Conservation (phyloP, 2,888 invertebrate genomes). For the Athripsodes cinereus region DNA sequence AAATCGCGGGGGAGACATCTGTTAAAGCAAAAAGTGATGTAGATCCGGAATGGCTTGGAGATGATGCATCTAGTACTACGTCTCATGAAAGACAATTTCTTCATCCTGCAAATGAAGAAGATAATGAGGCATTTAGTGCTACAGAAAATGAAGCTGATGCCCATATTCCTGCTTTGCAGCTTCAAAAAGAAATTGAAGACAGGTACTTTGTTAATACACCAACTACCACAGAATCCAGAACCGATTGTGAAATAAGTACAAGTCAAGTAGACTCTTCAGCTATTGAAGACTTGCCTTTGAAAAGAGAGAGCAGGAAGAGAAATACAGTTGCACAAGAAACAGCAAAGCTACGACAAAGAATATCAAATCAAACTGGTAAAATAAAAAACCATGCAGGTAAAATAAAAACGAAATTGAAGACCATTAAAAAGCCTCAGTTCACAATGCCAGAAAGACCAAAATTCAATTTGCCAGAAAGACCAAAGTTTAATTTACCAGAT, state of each 20-base stretch:
- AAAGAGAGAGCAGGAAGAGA: conserved; percentile 50
- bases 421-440: conserved; percentile 53
- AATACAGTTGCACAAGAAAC: conserved; percentile 47
- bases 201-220: conserved; percentile 55
- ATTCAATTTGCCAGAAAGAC: conserved; percentile 40
- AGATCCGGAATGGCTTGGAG: conserved; percentile 31
- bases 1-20: conserved; percentile 1
- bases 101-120: conserved; percentile 34
- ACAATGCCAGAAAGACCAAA: conserved; percentile 41
- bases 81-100: conserved; percentile 46
- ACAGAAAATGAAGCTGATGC: conserved; percentile 36
- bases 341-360: conserved; percentile 55
- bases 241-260: conserved; percentile 59
- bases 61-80: conserved; percentile 47
- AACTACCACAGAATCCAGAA: conserved; percentile 53
- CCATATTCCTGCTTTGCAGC: conserved; percentile 41
- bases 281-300: conserved; percentile 57
- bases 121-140: conserved; percentile 36
- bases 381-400: conserved; percentile 66
- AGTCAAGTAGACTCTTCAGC: conserved; percentile 63
- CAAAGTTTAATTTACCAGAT: conserved; percentile 45
- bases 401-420: conserved; percentile 61
- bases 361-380: conserved; percentile 65
- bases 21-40: conserved; percentile 21
- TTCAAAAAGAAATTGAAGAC: conserved; percentile 59